Evolutionary conservation across 2,888 invertebrate species (phyloP).

Genomic region (Pterostichus niger): DNA sequence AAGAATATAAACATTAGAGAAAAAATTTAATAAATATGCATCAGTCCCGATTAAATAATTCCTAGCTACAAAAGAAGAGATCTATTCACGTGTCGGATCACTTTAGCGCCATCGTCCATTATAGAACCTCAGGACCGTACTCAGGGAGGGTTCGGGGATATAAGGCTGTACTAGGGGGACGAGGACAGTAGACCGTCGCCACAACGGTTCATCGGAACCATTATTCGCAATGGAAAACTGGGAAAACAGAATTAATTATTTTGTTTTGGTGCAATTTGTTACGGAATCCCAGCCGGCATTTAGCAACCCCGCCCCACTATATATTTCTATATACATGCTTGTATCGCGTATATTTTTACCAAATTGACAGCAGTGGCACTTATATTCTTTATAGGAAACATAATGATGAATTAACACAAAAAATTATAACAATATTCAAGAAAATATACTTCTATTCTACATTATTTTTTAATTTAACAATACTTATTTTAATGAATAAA

Average conservation of each 20-base stretch:
- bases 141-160: background rate
- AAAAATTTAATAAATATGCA: too few relatives aligned
- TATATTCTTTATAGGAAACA: background rate
- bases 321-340: conserved; percentile 18
- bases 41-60: too few relatives aligned
- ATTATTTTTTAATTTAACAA: too few relatives aligned
- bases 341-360: conserved; percentile 8
- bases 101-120: conserved; percentile 14
- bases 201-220: conserved; percentile 61
- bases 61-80: background rate
- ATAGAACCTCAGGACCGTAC: background rate
- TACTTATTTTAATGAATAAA: too few relatives aligned
- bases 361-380: conserved; percentile 3
- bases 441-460: too few relatives aligned
- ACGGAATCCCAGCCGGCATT: conserved; percentile 36
- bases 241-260: conserved; percentile 63
- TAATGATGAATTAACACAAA: too few relatives aligned
- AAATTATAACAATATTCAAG: too few relatives aligned
- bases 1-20: background rate
- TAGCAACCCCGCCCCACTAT: background rate
- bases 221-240: conserved; percentile 63
- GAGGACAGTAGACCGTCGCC: conserved; percentile 24
- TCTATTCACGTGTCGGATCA: conserved; percentile 18
- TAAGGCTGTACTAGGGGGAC: background rate
- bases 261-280: conserved; percentile 66